phyloP scores from a whole-genome alignment of 2,888 invertebrate genomes.

The Gymnoscelis rufifasciata region DNA sequence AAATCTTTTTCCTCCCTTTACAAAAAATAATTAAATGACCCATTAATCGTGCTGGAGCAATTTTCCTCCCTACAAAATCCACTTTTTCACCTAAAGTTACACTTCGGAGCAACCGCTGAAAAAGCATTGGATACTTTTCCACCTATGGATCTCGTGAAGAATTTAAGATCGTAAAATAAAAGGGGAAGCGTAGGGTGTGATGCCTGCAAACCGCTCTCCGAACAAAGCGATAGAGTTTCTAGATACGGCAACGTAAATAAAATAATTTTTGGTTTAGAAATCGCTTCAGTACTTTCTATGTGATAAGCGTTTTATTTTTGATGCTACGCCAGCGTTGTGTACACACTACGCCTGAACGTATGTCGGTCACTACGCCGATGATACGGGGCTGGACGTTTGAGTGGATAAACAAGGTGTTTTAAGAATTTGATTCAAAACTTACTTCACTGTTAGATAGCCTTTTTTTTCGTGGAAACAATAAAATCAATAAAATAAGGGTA shows the following conservation, averaged over 20 bases:
- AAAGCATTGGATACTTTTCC: conserved; percentile 56
- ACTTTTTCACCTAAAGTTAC: conserved; percentile 38
- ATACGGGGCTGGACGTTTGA: too few relatives aligned
- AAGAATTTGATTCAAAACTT: too few relatives aligned
- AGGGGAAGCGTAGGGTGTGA: conserved; percentile 52
- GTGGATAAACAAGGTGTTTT: too few relatives aligned
- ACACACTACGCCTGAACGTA: too few relatives aligned
- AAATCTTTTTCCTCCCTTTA: background rate
- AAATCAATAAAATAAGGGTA: too few relatives aligned
- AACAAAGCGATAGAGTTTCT: conserved; percentile 19
- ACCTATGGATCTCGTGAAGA: conserved; percentile 69
- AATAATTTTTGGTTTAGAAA: too few relatives aligned
- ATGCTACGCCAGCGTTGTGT: too few relatives aligned
- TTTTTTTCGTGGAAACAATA: too few relatives aligned
- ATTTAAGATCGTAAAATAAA: conserved; percentile 77
- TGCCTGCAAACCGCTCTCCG: conserved; percentile 30
- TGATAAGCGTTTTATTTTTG: too few relatives aligned
- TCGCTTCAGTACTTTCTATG: too few relatives aligned
- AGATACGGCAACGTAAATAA: conserved; percentile 26
- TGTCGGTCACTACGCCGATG: too few relatives aligned
- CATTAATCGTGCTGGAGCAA: conserved; percentile 56
- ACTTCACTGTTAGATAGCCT: too few relatives aligned
- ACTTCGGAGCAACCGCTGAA: conserved; percentile 44
- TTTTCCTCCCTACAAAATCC: conserved; percentile 43
- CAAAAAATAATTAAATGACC: conserved; percentile 39